phyloP scores from a whole-genome alignment of 2,888 invertebrate genomes.

The Pomacea canaliculata region DNA sequence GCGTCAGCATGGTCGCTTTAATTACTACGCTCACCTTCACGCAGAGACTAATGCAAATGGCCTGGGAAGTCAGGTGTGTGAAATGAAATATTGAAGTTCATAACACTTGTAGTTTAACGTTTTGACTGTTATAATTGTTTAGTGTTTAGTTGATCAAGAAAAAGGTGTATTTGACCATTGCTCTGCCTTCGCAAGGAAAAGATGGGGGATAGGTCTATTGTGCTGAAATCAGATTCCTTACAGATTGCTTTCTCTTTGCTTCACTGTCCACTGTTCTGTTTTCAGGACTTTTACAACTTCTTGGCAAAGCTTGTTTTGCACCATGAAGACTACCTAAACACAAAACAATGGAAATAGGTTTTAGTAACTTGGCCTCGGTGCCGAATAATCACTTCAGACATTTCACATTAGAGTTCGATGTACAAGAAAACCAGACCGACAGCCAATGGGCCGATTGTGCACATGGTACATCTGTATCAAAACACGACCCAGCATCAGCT shows the following conservation, averaged over 20 bases:
- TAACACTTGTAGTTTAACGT: not conserved
- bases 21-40: slow-evolving; percentile 29
- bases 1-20: slow-evolving; percentile 13
- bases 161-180: not conserved
- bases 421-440: not conserved
- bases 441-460: not conserved
- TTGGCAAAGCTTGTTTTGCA: not conserved
- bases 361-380: too few relatives aligned
- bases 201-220: not conserved
- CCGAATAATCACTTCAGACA: too few relatives aligned
- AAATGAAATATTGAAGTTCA: slow-evolving; percentile 1
- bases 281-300: slow-evolving; percentile 12
- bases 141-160: not conserved
- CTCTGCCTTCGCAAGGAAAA: not conserved
- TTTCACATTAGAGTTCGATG: not conserved
- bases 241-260: slow-evolving; percentile 19
- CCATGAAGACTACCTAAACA: not conserved
- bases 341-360: too few relatives aligned
- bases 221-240: slow-evolving; percentile 6
- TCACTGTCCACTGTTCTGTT: slow-evolving; percentile 14
- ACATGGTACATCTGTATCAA: slow-evolving; percentile 19
- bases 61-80: slow-evolving; percentile 21
- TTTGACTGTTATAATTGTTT: not conserved
- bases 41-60: slow-evolving; percentile 16
- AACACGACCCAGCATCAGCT: slow-evolving; percentile 7